Evolutionary conservation across 1,140 invertebrate genomes (phyloP).

Genomic region (Alviniconcha marisindica): DNA sequence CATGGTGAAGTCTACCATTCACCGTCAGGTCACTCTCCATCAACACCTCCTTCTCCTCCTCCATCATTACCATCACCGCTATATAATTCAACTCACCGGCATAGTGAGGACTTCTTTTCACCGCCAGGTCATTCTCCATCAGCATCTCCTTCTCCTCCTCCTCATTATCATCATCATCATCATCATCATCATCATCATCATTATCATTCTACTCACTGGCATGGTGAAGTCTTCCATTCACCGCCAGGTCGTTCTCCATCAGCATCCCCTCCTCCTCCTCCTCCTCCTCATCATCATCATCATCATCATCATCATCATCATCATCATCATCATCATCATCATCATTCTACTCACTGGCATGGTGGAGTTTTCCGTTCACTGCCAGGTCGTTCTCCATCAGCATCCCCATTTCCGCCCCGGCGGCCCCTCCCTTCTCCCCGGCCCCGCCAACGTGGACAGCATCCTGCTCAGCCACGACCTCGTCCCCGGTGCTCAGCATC

Average conservation of each 20-base stretch:
- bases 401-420: background rate
- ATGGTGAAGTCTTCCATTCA: background rate
- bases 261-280: background rate
- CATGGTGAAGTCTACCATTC: background rate
- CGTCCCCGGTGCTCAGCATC: background rate
- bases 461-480: no score
- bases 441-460: background rate
- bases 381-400: background rate
- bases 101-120: no score
- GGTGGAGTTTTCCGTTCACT: background rate
- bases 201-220: background rate
- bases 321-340: no score
- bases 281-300: no score
- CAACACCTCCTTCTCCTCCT: background rate
- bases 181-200: no score
- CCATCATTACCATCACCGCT: background rate
- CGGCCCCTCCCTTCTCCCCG: background rate
- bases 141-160: no score
- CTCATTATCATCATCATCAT: no score
- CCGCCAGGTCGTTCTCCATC: background rate
- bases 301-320: no score
- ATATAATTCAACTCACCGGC: background rate
- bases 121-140: background rate
- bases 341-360: background rate
- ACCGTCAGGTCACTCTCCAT: no score